Percentiles rank a stretch among this genome's conserved stretches.
Conservation (phyloP, 30 jellyfish, hydroid and myxozoan species). For the Phacellophora camtschatica region DNA sequence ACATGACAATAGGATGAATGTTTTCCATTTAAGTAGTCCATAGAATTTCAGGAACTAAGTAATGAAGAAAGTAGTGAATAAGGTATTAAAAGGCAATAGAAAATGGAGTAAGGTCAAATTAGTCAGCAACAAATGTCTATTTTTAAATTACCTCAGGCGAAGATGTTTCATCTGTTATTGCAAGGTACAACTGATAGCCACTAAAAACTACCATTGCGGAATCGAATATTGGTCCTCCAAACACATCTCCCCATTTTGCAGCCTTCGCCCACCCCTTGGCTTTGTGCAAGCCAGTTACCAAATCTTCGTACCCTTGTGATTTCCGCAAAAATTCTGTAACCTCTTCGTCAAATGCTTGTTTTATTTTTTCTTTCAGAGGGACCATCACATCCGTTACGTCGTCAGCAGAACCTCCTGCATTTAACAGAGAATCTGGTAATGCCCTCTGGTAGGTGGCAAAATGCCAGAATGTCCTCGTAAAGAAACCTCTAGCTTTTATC, state of each 20-base stretch:
- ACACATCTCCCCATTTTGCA: slow-evolving; percentile 11
- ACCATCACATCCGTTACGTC: background rate
- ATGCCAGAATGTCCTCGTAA: background rate
- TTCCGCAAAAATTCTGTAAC: background rate
- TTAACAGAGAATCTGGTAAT: background rate
- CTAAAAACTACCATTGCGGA: background rate
- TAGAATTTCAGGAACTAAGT: too few relatives aligned
- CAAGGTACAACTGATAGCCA: background rate
- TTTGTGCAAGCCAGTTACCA: background rate
- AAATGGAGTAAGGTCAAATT: background rate
- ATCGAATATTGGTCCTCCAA: background rate
- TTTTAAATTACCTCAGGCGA: background rate
- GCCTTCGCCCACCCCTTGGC: background rate
- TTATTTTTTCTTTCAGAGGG: background rate
- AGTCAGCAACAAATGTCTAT: background rate
- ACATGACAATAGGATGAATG: too few relatives aligned
- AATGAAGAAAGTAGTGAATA: too few relatives aligned
- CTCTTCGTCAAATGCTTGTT: background rate
- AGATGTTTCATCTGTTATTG: background rate
- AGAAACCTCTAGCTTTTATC: background rate
- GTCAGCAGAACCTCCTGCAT: background rate
- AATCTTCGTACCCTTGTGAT: background rate
- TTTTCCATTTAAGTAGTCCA: too few relatives aligned
- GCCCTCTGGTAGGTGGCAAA: background rate
- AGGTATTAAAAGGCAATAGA: too few relatives aligned